phyloP scores from a whole-genome alignment of 2,113 vertebrate species.

The Abramis brama region DNA sequence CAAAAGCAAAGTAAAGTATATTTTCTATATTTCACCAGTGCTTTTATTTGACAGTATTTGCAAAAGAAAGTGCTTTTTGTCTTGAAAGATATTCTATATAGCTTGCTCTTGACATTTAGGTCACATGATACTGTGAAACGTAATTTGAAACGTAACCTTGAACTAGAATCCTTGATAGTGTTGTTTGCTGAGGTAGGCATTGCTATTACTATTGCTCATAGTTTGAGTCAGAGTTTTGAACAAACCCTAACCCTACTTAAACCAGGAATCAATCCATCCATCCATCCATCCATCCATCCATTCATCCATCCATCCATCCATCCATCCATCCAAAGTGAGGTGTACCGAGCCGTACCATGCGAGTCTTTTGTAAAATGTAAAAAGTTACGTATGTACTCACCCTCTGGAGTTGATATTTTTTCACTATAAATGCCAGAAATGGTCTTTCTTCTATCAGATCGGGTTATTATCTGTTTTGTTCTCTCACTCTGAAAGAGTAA shows the following conservation, averaged over 20 bases:
- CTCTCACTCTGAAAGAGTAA: background rate
- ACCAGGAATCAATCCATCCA: no score
- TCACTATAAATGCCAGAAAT: constrained; percentile 68
- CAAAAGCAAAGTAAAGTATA: background rate
- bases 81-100: background rate
- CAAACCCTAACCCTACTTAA: background rate
- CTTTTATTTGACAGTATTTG: background rate
- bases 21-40: background rate
- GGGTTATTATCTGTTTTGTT: constrained; percentile 17
- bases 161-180: background rate
- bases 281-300: no score
- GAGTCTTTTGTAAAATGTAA: background rate
- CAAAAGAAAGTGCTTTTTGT: background rate
- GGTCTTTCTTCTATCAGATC: constrained; percentile 65
- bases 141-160: constrained; percentile 16
- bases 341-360: no score
- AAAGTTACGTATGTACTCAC: constrained; percentile 60
- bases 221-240: background rate
- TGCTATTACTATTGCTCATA: background rate
- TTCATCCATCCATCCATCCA: no score
- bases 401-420: constrained; percentile 53
- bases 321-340: no score
- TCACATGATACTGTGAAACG: background rate
- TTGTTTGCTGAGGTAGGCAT: background rate
- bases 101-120: constrained; percentile 23